These are phyloP conservation scores for Mactra quadrangularis DNA, from an alignment of 1,140 invertebrate species.

Conservation along the genomic window DNA sequence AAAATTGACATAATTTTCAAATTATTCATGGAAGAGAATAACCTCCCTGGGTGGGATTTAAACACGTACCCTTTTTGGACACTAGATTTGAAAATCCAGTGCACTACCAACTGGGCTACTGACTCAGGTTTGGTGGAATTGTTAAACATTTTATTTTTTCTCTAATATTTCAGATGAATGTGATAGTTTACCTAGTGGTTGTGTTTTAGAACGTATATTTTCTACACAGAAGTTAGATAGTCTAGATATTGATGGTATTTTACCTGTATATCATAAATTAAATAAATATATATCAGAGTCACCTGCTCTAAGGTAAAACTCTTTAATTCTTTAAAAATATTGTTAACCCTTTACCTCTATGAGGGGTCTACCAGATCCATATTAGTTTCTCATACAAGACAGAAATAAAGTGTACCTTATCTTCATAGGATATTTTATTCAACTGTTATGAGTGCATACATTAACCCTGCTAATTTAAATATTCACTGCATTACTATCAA, in stretches of 20 bases:
- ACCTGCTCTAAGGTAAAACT: conserved; percentile 46
- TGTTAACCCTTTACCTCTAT: background rate
- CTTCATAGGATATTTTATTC: background rate
- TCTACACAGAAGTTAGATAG: conserved; percentile 74
- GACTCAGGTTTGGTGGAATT: no score
- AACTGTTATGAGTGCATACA: no score
- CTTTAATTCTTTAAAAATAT: background rate
- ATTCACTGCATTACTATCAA: no score
- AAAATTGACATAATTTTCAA: no score
- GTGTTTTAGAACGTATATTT: conserved; percentile 76
- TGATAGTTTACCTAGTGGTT: conserved; percentile 65
- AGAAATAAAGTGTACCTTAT: background rate
- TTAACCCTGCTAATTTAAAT: no score
- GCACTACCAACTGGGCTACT: no score
- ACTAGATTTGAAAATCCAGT: no score
- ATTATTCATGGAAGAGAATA: no score
- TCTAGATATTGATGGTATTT: conserved; percentile 77
- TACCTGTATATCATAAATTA: conserved; percentile 72
- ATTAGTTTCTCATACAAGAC: background rate
- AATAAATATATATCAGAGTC: conserved; percentile 64
- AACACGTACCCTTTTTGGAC: no score
- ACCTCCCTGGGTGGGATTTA: no score
- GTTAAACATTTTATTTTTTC: no score
- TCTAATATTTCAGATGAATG: conserved; percentile 56
- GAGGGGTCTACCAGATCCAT: background rate